Conservation (phyloP, 37 sponge, comb jelly and placozoan species). For the Crambe crambe region DNA sequence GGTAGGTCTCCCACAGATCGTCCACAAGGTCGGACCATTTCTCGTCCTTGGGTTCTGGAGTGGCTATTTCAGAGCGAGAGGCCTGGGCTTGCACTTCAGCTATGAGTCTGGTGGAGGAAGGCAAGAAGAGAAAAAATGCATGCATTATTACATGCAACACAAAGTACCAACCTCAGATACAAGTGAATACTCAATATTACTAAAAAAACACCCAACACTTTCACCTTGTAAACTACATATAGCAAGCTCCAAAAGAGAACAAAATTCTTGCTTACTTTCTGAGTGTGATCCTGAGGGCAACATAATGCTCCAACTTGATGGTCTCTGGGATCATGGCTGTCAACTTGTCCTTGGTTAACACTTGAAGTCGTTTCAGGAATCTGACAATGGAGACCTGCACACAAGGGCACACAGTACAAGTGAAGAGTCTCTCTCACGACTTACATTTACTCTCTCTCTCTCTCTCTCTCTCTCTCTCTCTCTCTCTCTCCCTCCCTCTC, state of each 20-base stretch:
- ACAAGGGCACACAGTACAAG: no score
- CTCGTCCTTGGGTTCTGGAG: conserved; percentile 34
- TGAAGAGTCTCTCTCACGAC: no score
- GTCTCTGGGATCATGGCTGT: conserved; percentile 29
- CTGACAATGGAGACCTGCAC: conserved; percentile 2
- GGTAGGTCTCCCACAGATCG: conserved; percentile 41
- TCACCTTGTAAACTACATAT: no score
- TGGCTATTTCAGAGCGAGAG: conserved; percentile 8
- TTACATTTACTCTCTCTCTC: no score
- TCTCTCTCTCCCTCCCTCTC: no score
- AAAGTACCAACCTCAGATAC: background rate
- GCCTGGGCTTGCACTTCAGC: conserved; percentile 5
- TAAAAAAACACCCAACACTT: no score
- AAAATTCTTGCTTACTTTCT: conserved; percentile 60
- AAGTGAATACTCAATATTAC: background rate
- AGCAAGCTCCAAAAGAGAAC: no score
- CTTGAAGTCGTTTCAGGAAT: conserved; percentile 24
- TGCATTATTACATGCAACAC: no score
- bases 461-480: no score
- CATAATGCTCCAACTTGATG: conserved; percentile 50
- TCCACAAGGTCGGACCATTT: conserved; percentile 44
- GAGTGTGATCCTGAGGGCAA: conserved; percentile 32
- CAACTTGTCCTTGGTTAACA: conserved; percentile 11
- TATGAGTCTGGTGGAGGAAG: conserved; percentile 2
- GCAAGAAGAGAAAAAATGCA: background rate